These are phyloP conservation scores for Noctua pronuba DNA, from an alignment of 2,888 invertebrate species.

Conservation along the genomic window DNA sequence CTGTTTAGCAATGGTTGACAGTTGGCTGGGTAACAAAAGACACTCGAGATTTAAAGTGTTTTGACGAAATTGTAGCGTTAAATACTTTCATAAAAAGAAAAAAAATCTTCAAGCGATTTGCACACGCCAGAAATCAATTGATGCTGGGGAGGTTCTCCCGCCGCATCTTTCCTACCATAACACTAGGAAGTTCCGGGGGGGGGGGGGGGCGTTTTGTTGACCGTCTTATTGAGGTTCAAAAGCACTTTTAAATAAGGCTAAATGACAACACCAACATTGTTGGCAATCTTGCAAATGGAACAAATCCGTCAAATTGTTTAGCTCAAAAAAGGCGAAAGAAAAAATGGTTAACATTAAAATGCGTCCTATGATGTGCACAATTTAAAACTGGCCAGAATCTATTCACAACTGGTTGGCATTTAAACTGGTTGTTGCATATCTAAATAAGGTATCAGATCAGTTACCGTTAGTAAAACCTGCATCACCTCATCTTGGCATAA, in stretches of 20 bases:
- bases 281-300: not conserved
- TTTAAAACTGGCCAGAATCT: not conserved
- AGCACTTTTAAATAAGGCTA: not conserved
- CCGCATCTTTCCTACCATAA: not conserved
- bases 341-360: not conserved
- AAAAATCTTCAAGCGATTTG: not conserved
- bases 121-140: not conserved
- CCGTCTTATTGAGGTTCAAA: not conserved
- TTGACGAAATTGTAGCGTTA: constrained; percentile 28
- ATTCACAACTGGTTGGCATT: constrained; percentile 1
- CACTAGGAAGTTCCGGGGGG: not conserved
- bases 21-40: constrained; percentile 56
- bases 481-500: not conserved
- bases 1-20: constrained; percentile 64
- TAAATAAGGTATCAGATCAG: not conserved
- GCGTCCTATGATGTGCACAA: not conserved
- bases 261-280: not conserved
- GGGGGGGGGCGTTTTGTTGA: not conserved
- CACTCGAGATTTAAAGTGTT: constrained; percentile 43
- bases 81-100: not conserved
- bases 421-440: constrained; percentile 2
- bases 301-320: not conserved
- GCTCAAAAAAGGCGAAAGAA: not conserved
- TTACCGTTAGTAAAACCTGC: not conserved
- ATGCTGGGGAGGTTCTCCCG: not conserved